Evolutionary conservation across 2,888 invertebrate genomes (phyloP), one percentile per base, ranked within the genome.

Genomic region (Eubasilissa splendida): DNA sequence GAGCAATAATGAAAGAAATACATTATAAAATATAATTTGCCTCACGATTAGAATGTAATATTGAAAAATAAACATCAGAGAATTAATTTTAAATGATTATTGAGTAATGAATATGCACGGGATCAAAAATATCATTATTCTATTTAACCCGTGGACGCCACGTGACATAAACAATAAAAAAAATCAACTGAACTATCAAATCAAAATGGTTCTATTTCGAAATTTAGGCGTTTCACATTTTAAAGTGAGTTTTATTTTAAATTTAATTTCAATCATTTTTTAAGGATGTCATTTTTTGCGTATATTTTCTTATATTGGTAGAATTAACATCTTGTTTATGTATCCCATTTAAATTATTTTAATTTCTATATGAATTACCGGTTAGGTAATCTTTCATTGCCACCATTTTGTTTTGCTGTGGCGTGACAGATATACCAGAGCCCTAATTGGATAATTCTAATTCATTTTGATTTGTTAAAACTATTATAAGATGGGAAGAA

Each of bases 381-480:
- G 78, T 82, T 80, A 83, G 82, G 83, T 83, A 65, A 76, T 83
- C 83, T 78, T 68, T 79, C 82, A 81, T 59, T 60, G 58, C 70
- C 80, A 60, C 33, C 75, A 14, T 71, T 68, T 75, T 33, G 63
- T 14, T 76, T 22, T 63, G 33, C n/a, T 58, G 59, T 77, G 79
- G 54, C 58, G 60, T 79, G 82, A 77, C 22, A 60, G 82, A 82
- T 83, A 60, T 77, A 82, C 83, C 83, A 73, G 83, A 83, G 83
- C 83, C 82, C 82, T 82, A 80, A 80, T 82, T 77, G 80, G 80
- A 80, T 59, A 70, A 82, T 79, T 83, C 83, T 80, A 42, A 42
- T 42, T 42, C 42, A 42, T 42, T 42, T 42, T 42, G 42, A 4
- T 42, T 42, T 42, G 42, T 42, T 42, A 42, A 42, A 42, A 42